Evolutionary conservation across 2,113 vertebrate species (phyloP), one percentile per base, ranked within the genome.

Genomic region (Castor canadensis): DNA sequence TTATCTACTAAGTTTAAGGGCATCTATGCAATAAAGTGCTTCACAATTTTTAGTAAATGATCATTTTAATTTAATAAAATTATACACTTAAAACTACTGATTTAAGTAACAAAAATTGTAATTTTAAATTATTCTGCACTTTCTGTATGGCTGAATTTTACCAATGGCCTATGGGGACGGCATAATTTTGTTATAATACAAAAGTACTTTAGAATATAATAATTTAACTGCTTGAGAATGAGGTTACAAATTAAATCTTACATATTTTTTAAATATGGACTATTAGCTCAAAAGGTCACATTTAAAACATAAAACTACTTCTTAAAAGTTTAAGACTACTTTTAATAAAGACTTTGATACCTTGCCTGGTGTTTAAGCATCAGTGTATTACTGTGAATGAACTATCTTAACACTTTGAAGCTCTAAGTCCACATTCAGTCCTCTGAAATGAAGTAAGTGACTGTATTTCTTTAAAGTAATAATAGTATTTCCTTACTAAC

Each of bases 181-280:
- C 35, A 40, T 24, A 76, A 69, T 82, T 95, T 95, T 89, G 13
- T 35, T 71, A 40, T 16, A 85, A 81, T 72, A 84, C 26, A 62
- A 28, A 94, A 54, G 12, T 60, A 88, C 6, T 67, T 83, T 67
- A 90, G 1, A 90, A 96, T 76, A 64, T 20, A 91, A 40, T 30
- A 77, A 89, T 30, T 91, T 76, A 91, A 75, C 19, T 89, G 3
- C 13, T 93, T 56, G 69, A 95, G 5, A 67, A 6, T 83, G 6
- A 91, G 12, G 11, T 84, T 54, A 52, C 1, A 60, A 28, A 93
- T 83, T 83, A 80, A 47, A 80, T 6, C 9, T 64, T 11, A 15
- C 26, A 83, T 77, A 43, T 43, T 82, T 91, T 95, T 4, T 89
- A 94, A 93, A 92, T 4, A 87, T n/a, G 24, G 58, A 89, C 13